Percentiles rank a stretch among this genome's conserved stretches.
phyloP scores from a whole-genome alignment of 2,113 vertebrate species.

The Etia nguti region DNA sequence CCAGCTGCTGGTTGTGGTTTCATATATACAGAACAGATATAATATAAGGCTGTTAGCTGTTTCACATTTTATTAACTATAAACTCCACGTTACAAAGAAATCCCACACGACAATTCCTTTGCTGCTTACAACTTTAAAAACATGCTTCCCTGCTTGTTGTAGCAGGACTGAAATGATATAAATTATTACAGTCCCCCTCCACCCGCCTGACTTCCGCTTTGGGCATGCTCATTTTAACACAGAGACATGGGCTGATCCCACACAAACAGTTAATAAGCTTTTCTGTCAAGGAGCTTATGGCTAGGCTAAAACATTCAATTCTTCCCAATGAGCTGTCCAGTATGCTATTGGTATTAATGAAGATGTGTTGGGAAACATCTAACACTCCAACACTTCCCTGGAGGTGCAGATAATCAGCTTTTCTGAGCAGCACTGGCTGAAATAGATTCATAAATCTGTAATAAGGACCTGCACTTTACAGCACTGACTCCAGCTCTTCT shows the following conservation, averaged over 20 bases:
- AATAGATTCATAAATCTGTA: constrained; percentile 54
- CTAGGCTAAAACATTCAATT: constrained; percentile 18
- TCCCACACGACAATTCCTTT: background rate
- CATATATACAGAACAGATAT: background rate
- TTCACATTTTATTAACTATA: background rate
- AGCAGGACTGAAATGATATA: background rate
- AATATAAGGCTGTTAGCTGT: background rate
- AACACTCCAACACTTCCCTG: background rate
- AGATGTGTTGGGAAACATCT: constrained; percentile 28
- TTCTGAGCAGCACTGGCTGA: constrained; percentile 41
- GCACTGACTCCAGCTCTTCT: background rate
- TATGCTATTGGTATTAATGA: constrained; percentile 20
- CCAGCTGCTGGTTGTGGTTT: background rate
- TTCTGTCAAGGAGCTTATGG: constrained; percentile 30
- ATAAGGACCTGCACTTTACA: constrained; percentile 29
- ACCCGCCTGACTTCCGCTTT: background rate
- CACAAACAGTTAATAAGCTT: constrained; percentile 35
- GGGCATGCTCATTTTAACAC: background rate
- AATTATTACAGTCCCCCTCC: background rate
- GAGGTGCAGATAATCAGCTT: constrained; percentile 53
- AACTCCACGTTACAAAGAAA: background rate
- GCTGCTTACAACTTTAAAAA: background rate
- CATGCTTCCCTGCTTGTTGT: background rate
- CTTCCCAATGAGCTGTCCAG: constrained; percentile 16
- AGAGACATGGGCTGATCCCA: background rate